Conservation (phyloP, 2,888 invertebrate genomes). For the Pristionchus entomophagus region DNA sequence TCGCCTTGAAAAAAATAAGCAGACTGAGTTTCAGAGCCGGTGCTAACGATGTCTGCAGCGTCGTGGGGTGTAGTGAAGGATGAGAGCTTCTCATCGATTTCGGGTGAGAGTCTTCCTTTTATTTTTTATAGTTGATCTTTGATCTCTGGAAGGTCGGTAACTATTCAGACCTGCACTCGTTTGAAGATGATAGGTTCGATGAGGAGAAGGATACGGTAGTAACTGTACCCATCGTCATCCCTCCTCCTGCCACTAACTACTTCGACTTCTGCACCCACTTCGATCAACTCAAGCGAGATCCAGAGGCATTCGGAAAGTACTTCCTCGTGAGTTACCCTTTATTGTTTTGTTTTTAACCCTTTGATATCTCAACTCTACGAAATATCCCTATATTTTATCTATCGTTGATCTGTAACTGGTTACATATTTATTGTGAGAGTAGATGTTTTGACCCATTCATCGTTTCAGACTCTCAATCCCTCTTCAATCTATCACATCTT, state of each 20-base stretch:
- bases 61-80: not conserved
- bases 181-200: no score
- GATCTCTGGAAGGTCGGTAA: not conserved
- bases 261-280: conserved; percentile 45
- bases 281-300: not conserved
- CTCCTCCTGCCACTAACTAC: not conserved
- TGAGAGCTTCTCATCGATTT: not conserved
- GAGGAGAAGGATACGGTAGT: not conserved
- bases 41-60: no score
- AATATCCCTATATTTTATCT: not conserved
- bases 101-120: not conserved
- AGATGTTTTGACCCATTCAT: no score
- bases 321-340: conserved; percentile 48
- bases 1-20: no score
- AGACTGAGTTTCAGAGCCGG: no score
- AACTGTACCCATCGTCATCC: not conserved
- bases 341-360: not conserved
- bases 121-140: not conserved
- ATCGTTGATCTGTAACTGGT: not conserved
- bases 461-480: not conserved
- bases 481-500: not conserved
- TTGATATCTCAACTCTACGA: no score
- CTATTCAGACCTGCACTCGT: no score
- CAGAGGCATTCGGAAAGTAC: conserved; percentile 45
- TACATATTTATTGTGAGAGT: no score